Evolutionary conservation across 2,113 vertebrate species (phyloP).

Genomic region (Martes martes): DNA sequence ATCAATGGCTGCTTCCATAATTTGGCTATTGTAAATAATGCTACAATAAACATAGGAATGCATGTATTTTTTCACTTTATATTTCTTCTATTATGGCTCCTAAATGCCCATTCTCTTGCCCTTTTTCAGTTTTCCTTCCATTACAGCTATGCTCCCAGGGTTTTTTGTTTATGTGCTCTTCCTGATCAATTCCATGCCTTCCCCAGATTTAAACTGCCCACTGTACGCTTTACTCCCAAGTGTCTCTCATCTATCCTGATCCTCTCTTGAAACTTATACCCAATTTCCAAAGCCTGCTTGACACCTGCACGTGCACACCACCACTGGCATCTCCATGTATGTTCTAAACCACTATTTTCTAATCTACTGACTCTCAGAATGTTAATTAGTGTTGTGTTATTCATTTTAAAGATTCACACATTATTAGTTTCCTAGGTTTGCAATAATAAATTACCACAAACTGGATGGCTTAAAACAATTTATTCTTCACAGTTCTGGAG

Average conservation of each 20-base stretch:
- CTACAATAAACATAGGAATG: not conserved
- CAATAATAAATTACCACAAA: not conserved
- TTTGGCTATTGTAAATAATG: not conserved
- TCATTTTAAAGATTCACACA: not conserved
- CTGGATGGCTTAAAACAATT: not conserved
- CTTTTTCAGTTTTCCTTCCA: not conserved
- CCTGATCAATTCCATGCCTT: not conserved
- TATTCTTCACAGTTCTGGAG: not conserved
- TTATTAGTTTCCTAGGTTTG: not conserved
- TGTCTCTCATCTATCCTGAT: not conserved
- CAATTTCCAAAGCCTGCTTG: not conserved
- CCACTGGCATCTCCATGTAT: not conserved
- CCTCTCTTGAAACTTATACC: not conserved
- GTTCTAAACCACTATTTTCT: not conserved
- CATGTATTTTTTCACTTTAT: not conserved
- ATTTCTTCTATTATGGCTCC: not conserved
- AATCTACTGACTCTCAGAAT: not conserved
- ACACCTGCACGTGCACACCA: not conserved
- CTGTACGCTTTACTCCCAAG: not conserved
- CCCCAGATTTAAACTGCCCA: not conserved
- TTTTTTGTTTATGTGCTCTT: slow-evolving; percentile 3
- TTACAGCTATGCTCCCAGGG: not conserved
- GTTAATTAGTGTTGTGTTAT: not conserved
- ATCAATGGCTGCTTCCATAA: not conserved
- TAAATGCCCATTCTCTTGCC: not conserved